Percentiles rank a stretch among this genome's conserved stretches.
Conservation (phyloP, 2,113 vertebrate genomes). For the Oryzias melastigma region DNA sequence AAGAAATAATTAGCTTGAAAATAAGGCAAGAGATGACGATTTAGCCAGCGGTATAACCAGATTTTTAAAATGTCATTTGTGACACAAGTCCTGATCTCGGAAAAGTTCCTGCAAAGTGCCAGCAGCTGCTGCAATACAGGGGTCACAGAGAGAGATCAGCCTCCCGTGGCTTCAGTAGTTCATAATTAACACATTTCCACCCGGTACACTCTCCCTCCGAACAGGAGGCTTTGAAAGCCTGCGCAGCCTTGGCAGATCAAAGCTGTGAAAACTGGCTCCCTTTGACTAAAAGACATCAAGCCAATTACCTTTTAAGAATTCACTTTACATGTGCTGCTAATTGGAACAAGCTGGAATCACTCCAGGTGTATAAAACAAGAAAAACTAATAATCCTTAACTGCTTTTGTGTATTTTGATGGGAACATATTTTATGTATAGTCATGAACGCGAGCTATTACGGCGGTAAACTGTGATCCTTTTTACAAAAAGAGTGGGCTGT, state of each 20-base stretch:
- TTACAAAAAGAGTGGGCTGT: not conserved
- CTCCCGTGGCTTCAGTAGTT: constrained; percentile 46
- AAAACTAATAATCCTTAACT: constrained; percentile 5
- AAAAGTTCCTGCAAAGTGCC: constrained; percentile 22
- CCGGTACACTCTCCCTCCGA: constrained; percentile 42
- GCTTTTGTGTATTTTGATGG: not conserved
- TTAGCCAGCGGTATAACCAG: not conserved
- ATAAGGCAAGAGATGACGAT: constrained; percentile 1
- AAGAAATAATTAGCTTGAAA: constrained; percentile 9
- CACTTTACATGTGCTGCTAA: constrained; percentile 52
- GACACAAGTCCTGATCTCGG: constrained; percentile 7
- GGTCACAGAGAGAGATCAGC: constrained; percentile 39
- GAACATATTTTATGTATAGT: constrained; percentile 5
- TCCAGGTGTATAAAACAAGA: constrained; percentile 30
- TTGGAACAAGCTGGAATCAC: constrained; percentile 26
- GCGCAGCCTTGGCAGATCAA: constrained; percentile 61
- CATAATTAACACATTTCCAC: constrained; percentile 65
- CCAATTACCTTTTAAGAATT: constrained; percentile 64
- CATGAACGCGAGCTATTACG: not conserved
- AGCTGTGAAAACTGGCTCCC: constrained; percentile 40
- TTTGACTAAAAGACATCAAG: constrained; percentile 47
- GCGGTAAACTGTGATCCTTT: not conserved
- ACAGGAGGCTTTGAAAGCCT: constrained; percentile 38
- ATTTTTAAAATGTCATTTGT: constrained; percentile 5
- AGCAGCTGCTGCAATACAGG: constrained; percentile 44